Evolutionary conservation across 2,113 vertebrate species (phyloP), one percentile per base, ranked within the genome.

Genomic region (Arizona elegans): DNA sequence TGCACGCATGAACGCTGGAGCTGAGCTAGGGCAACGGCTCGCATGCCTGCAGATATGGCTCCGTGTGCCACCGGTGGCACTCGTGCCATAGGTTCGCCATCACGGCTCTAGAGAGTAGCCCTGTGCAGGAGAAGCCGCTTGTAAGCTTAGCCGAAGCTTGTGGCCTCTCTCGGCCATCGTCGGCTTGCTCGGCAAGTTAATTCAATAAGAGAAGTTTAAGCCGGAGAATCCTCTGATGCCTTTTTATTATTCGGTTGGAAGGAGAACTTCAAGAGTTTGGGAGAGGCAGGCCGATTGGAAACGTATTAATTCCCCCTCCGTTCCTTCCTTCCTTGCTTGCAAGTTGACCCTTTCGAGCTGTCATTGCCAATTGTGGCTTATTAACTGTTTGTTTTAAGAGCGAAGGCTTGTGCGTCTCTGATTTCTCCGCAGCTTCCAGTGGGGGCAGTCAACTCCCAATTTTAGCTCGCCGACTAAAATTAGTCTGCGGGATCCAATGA

Each of bases 351-450:
- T 38, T 75, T 75, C 1, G 2, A 15, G 70, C n/a, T 75, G 15
- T 38, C n/a, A 0, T 17, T 38, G n/a, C 6, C n/a, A 33, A 8
- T 38, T 38, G 70, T 33, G n/a, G n/a, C 15, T 75, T 33, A 38
- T 75, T 33, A 43, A 38, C 70, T 33, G 5, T 19, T 75, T 38
- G n/a, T 38, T 75, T 75, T 75, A 75, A 75, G n/a, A 13, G 65
- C 7, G 2, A 15, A 33, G n/a, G 2, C 7, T 75, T 75, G 26
- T 0, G 0, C 0, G 0, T 3, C 38, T 47, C 7, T 54, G 0
- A 1, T 54, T 89, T 92, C 62, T 0, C 0, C 0, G 0, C 0
- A 0, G 23, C 26, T 0, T 93, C 86, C 86, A 92, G 87, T 33
- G 89, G n/a, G 38, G 62, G 50, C 24, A 95, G 65, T 38, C 92